Conservation (phyloP, 2,888 invertebrate species). For the Glaucopsyche alexis region DNA sequence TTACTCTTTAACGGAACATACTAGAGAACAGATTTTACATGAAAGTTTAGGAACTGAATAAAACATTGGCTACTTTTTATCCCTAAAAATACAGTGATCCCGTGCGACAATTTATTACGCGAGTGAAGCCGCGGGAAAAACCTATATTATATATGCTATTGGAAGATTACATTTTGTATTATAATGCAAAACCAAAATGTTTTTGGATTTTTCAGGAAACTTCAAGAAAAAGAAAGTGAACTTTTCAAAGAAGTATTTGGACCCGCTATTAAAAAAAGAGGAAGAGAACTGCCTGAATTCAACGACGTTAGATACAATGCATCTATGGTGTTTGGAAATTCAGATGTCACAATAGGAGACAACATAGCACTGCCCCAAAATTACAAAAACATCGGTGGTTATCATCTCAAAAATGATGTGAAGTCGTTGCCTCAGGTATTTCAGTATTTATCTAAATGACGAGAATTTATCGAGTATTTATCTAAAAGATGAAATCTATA, state of each 20-base stretch:
- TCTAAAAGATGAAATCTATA: no score
- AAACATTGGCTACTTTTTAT: no score
- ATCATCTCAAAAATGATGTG: not conserved
- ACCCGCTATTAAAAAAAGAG: not conserved
- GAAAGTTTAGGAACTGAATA: no score
- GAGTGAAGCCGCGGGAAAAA: no score
- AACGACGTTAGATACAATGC: constrained; percentile 19
- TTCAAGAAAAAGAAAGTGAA: not conserved
- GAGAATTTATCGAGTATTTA: not conserved
- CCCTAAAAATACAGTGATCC: no score
- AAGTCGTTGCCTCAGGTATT: not conserved
- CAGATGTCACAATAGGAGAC: not conserved
- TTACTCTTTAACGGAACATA: no score
- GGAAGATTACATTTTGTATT: no score
- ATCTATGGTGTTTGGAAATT: constrained; percentile 13
- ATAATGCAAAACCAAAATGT: not conserved
- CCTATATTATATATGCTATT: no score
- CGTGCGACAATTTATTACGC: no score
- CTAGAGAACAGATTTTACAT: no score
- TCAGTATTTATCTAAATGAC: not conserved
- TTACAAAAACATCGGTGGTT: constrained; percentile 18
- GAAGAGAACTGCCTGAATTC: constrained; percentile 8
- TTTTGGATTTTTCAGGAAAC: not conserved
- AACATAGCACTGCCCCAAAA: constrained; percentile 15
- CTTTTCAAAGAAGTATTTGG: constrained; percentile 6